A percentile compares a stretch with the other conserved stretches of the same genome.
Conservation (phyloP, 2,888 invertebrate genomes). For the Hirtodrosophila histrioides region DNA sequence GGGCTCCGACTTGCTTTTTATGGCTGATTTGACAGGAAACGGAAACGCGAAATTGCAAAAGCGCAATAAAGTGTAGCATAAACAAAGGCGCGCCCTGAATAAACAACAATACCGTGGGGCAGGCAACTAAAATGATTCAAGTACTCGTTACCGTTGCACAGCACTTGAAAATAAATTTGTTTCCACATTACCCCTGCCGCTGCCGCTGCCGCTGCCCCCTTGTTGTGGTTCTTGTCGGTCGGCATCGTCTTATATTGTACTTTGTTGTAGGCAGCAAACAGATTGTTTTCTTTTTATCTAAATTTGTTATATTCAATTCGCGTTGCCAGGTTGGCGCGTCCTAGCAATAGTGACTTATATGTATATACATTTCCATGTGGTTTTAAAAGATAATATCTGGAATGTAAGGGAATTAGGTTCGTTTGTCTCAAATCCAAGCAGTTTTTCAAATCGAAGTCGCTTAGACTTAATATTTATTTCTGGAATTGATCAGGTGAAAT, state of each 20-base stretch:
- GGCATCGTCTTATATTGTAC: slow-evolving; percentile 42
- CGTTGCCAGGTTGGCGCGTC: slow-evolving; percentile 8
- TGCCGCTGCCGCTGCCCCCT: slow-evolving; percentile 16
- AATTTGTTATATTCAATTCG: slow-evolving; percentile 62
- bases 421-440: too few relatives aligned
- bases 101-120: slow-evolving; percentile 47
- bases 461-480: too few relatives aligned
- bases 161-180: slow-evolving; percentile 76
- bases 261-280: slow-evolving; percentile 52
- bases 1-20: slow-evolving; percentile 68
- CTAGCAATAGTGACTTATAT: neutral
- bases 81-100: slow-evolving; percentile 75
- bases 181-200: slow-evolving; percentile 53
- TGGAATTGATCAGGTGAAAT: too few relatives aligned
- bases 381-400: neutral
- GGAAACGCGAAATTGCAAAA: slow-evolving; percentile 80
- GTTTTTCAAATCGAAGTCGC: too few relatives aligned
- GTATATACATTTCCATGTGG: neutral
- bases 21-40: slow-evolving; percentile 80
- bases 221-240: slow-evolving; percentile 25
- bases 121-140: slow-evolving; percentile 63
- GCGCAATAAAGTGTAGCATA: slow-evolving; percentile 81
- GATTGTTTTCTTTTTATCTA: slow-evolving; percentile 55
- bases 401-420: too few relatives aligned
- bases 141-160: slow-evolving; percentile 60